Percentiles rank a stretch among this genome's conserved stretches.
phyloP scores from a whole-genome alignment of 1,140 invertebrate genomes.

The Lordiphosa mommai region DNA sequence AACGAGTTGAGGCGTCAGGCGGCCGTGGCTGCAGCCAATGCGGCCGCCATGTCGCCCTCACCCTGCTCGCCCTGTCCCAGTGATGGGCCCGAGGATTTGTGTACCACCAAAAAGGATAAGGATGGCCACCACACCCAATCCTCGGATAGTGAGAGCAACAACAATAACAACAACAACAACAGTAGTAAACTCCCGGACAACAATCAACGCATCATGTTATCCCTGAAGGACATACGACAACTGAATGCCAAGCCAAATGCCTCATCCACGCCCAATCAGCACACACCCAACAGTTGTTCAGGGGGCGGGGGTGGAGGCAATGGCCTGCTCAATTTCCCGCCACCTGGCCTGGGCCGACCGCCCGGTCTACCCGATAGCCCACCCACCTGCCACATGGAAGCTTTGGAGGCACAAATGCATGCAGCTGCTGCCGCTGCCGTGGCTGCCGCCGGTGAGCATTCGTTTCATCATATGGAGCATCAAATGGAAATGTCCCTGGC shows the following conservation, averaged over 20 bases:
- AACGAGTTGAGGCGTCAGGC: conserved; percentile 70
- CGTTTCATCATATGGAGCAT: conserved; percentile 78
- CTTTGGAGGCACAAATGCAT: conserved; percentile 73
- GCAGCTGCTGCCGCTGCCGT: conserved; percentile 68
- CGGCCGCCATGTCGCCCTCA: conserved; percentile 56
- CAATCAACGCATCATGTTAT: conserved; percentile 77
- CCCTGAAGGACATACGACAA: conserved; percentile 75
- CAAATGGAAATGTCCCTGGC: conserved; percentile 79
- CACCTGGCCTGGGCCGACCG: conserved; percentile 46
- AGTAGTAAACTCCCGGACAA: conserved; percentile 75
- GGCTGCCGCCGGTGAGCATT: conserved; percentile 63
- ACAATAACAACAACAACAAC: conserved; percentile 66
- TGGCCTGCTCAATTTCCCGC: conserved; percentile 51
- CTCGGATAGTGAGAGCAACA: conserved; percentile 46
- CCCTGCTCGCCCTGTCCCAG: conserved; percentile 42
- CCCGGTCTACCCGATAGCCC: conserved; percentile 56
- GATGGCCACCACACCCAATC: conserved; percentile 20
- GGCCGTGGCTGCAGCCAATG: conserved; percentile 54
- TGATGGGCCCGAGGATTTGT: conserved; percentile 80
- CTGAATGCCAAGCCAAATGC: conserved; percentile 68
- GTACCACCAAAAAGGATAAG: conserved; percentile 80
- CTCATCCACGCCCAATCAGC: conserved; percentile 49
- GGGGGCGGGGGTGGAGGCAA: conserved; percentile 26
- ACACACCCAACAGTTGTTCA: conserved; percentile 47
- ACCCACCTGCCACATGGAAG: conserved; percentile 68